These are phyloP conservation scores for Tichodroma muraria DNA, from an alignment of 2,113 vertebrate genomes.

Conservation along the genomic window DNA sequence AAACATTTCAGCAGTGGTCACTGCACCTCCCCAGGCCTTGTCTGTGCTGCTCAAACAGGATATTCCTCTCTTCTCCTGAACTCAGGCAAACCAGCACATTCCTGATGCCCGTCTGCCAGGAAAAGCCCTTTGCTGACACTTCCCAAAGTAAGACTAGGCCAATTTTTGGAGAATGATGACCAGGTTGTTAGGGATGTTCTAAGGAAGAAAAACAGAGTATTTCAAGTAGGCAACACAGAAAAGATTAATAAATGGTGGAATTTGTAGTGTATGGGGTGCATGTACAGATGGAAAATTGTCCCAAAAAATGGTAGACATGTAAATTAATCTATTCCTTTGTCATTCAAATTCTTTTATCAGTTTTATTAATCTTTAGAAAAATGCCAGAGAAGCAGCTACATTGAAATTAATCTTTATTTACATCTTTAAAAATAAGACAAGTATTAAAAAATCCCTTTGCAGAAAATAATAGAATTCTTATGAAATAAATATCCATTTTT, in stretches of 20 bases:
- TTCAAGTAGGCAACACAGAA: background rate
- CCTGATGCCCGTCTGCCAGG: background rate
- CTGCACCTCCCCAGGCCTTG: background rate
- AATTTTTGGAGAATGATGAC: background rate
- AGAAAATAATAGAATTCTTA: background rate
- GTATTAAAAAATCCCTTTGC: background rate
- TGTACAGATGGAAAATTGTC: background rate
- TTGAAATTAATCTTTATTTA: background rate
- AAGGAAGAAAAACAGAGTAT: background rate
- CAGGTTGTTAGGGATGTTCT: background rate
- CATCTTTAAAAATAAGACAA: background rate
- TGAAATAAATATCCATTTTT: background rate
- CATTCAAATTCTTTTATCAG: background rate
- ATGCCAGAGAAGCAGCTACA: background rate
- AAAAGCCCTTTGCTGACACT: background rate
- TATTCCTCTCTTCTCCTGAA: accelerated
- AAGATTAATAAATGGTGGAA: background rate
- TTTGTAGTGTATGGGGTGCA: background rate
- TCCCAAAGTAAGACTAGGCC: background rate
- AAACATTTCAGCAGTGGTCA: background rate
- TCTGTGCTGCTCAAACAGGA: background rate
- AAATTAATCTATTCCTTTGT: background rate
- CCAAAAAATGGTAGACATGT: background rate
- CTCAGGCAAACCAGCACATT: background rate
- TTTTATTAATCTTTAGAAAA: background rate